Percentiles rank a stretch among this genome's conserved stretches.
These are phyloP conservation scores for Dastarcus helophoroides DNA, from an alignment of 2,888 invertebrate genomes.

Conservation along the genomic window DNA sequence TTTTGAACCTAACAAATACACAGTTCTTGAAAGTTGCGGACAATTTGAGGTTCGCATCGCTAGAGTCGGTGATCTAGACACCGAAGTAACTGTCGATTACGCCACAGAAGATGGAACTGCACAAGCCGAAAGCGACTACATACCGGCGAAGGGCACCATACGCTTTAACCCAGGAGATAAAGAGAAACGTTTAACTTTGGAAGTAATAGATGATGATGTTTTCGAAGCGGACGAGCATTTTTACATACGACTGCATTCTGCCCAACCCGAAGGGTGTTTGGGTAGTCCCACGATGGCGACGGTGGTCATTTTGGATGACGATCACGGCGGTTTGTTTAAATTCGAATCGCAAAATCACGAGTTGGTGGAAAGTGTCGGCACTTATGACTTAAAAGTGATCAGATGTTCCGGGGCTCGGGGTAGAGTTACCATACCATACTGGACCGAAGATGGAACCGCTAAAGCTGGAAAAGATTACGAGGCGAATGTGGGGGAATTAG, in stretches of 20 bases:
- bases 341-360: conserved; percentile 78
- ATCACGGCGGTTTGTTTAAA: conserved; percentile 95
- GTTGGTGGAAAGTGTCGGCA: conserved; percentile 84
- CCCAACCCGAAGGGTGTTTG: conserved; percentile 56
- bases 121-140: conserved; percentile 90
- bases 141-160: conserved; percentile 74
- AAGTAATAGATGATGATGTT: conserved; percentile 97
- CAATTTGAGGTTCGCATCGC: conserved; percentile 83
- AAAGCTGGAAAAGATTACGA: conserved; percentile 85
- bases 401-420: conserved; percentile 93
- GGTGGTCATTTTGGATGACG: conserved; percentile 97
- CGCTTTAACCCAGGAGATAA: conserved; percentile 82
- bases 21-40: conserved; percentile 97
- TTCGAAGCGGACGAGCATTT: conserved; percentile 99
- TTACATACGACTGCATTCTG: conserved; percentile 69
- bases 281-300: conserved; percentile 86
- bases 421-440: conserved; percentile 76
- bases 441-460: conserved; percentile 89
- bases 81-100: conserved; percentile 74
- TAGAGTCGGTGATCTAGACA: conserved; percentile 57
- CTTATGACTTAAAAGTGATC: conserved; percentile 70
- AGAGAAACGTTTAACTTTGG: conserved; percentile 69
- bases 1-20: conserved; percentile 96
- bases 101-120: conserved; percentile 97
- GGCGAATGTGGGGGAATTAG: conserved; percentile 61